Base-by-base conservation (phyloP, 2,888 invertebrate genomes). In the Anticlea derivata region DNA sequence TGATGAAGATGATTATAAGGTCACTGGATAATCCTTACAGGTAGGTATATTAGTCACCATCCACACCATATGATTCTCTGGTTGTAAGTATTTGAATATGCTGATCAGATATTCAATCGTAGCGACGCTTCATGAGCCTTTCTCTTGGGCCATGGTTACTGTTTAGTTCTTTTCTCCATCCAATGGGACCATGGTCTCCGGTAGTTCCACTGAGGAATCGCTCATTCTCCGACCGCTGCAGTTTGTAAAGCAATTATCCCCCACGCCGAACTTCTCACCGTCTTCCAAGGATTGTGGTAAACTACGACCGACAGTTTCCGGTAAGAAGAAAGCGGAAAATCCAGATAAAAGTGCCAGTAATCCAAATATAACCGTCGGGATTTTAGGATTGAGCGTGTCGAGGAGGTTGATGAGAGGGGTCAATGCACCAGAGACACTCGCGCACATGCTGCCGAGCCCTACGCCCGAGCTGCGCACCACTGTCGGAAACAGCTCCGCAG, bases 401-500 rank as follows among this genome's bases (percentile, higher is more conserved):
- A 96, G 83, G 6, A 97, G 83, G 41, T 94, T 93, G 20, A 97
- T 94, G 29, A 96, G 81, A 0, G 96, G 97, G 0, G 96, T 96
- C 20, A 96, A 76, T 1, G 96, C 95, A 0, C 96, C 96, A 1
- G 96, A 95, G 1, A 96, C 89, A 84, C 96, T 94, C 1, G 96
- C 96, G 65, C 94, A 95, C 96, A 96, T 96, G 2, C 96, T 95
- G 2, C 96, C 96, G 17, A 96, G 84, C 0, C 97, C 96, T 63
- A 97, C 92, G 0, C 96, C 96, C 0, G 96, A 96, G 74, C 96
- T 96, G 11, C 97, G 92, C 1, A 97, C 93, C 0, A 96, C 96
- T 0, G 97, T 97, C 0, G 96, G 97, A 70, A 96, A 97, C 5
- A 96, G 78, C 81, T 97, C 96, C 0, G 96, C 96, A 0, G 96